These are phyloP conservation scores for Ariolimax columbianus DNA, from an alignment of 2,888 invertebrate species.

Conservation along the genomic window DNA sequence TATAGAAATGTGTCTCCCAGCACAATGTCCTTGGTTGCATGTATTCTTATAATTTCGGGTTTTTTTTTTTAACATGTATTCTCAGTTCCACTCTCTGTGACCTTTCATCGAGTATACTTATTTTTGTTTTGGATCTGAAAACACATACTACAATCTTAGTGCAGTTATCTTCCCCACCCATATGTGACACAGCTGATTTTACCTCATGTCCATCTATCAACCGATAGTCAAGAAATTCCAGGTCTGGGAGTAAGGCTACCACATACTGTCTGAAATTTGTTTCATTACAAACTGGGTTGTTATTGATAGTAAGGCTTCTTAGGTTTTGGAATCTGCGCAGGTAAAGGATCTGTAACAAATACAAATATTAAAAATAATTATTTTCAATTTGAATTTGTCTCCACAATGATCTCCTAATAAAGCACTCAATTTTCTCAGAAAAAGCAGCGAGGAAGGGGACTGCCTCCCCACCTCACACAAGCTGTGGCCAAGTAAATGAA, in stretches of 20 bases:
- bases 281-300: slow-evolving; percentile 87
- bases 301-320: slow-evolving; percentile 79
- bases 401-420: neutral
- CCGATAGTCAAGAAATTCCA: slow-evolving; percentile 87
- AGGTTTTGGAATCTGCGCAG: slow-evolving; percentile 76
- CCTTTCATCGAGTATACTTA: too few relatives aligned
- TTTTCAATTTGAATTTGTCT: neutral
- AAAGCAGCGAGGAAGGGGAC: too few relatives aligned
- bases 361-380: neutral
- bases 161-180: neutral
- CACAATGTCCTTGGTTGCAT: too few relatives aligned
- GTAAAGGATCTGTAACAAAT: slow-evolving; percentile 73
- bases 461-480: too few relatives aligned
- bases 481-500: too few relatives aligned
- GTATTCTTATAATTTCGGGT: too few relatives aligned
- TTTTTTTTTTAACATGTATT: too few relatives aligned
- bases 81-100: too few relatives aligned
- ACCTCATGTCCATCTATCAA: slow-evolving; percentile 82
- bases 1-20: too few relatives aligned
- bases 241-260: slow-evolving; percentile 85
- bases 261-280: slow-evolving; percentile 84
- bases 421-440: too few relatives aligned
- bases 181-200: slow-evolving; percentile 49
- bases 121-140: too few relatives aligned
- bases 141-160: too few relatives aligned